Base-by-base conservation (phyloP, 2,888 invertebrate genomes). In the Scaptomyza tumidula region DNA sequence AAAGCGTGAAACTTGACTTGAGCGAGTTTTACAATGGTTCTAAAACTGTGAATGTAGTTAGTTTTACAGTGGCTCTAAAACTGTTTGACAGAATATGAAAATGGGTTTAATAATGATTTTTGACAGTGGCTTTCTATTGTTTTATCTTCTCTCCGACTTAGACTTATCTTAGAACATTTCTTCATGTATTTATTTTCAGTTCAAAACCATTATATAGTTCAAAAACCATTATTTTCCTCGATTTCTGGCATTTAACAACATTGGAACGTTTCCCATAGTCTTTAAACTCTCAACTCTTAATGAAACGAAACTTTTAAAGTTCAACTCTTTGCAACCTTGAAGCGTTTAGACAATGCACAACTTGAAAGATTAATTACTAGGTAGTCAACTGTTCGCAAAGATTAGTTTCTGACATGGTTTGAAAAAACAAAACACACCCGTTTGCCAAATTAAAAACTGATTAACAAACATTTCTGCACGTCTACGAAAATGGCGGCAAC, bases 381-480 rank as follows among this genome's bases (percentile, higher is more conserved):
- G 14, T 13, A 16, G 64, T 11, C 19, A 24, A 29, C 3, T 7
- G 13, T 33, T 2, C 4, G 16, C 9, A 11, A 10, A 45, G 37
- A 46, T 41, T 9, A 62, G 53, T 53, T 57, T 29, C 19, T 33
- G 43, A 27, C 33, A 16, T 56, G 48, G 56, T 14, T 48, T n/a
- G 3, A 41, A 16, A 16, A 9, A 41, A 16, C 24, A 39, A 16
- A 35, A 55, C 75, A 60, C 74, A 61, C 55, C 61, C 73, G 37
- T 66, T 66, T 56, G 62, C 46, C 59, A 71, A 79, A 76, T 72
- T 66, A 77, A 80, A 79, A 73, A 64, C 62, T 80, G 66, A 65
- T 75, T 66, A 76, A 60, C 48, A 46, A 55, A 58, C 57, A 73
- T 76, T 67, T 81, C 54, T 73, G 82, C 86, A 82, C 88, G 88